Percentiles rank a stretch among this genome's conserved stretches.
Conservation (phyloP, 1,140 invertebrate species). For the Gryon sp. region DNA sequence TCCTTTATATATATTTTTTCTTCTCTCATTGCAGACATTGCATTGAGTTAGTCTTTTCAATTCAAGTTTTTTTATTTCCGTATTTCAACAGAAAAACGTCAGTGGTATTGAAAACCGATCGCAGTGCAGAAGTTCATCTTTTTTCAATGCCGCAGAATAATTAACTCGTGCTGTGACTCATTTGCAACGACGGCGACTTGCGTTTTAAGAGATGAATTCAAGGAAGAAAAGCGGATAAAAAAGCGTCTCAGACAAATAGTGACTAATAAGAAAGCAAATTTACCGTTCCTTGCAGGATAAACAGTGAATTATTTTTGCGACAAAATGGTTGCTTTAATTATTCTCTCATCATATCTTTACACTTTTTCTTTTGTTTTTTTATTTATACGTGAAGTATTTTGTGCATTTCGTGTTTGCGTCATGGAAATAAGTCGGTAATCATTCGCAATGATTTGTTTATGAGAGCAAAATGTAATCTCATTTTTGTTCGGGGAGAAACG, state of each 20-base stretch:
- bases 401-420: not conserved
- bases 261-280: conserved; percentile 40
- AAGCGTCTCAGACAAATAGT: conserved; percentile 21
- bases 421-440: not conserved
- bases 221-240: conserved; percentile 12
- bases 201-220: conserved; percentile 7
- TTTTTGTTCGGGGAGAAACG: conserved; percentile 32
- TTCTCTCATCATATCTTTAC: too few relatives aligned
- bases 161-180: not conserved
- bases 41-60: too few relatives aligned
- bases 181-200: not conserved
- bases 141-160: not conserved
- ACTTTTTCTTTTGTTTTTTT: too few relatives aligned
- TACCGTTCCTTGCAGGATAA: conserved; percentile 15
- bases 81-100: not conserved
- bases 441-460: conserved; percentile 37
- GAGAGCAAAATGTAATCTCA: conserved; percentile 30
- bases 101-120: conserved; percentile 8
- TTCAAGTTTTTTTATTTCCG: not conserved
- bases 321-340: conserved; percentile 30
- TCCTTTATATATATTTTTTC: conserved; percentile 9
- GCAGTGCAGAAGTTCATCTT: too few relatives aligned
- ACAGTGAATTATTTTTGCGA: conserved; percentile 37
- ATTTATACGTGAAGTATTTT: too few relatives aligned
- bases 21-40: too few relatives aligned